Evolutionary conservation across 2,113 vertebrate species (phyloP).

Genomic region (Alethe diademata): DNA sequence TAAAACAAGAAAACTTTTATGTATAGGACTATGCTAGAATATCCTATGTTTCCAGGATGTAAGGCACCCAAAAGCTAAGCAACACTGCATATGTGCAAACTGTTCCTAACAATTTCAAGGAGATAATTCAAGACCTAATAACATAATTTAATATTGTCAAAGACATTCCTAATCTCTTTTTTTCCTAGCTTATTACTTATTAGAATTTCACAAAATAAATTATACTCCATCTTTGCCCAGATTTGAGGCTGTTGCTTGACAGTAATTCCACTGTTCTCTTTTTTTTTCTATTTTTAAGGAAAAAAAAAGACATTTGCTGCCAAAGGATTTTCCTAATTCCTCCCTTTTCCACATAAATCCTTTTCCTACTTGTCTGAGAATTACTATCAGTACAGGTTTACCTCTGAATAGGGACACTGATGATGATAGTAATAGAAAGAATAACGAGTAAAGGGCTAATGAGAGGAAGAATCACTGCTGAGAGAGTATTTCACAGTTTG

Average conservation of each 20-base stretch:
- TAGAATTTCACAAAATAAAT: not conserved
- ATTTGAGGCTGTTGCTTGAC: not conserved
- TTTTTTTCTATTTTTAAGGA: not conserved
- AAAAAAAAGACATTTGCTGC: not conserved
- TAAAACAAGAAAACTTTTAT: not conserved
- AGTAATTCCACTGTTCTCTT: not conserved
- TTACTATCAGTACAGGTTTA: not conserved
- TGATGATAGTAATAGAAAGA: not conserved
- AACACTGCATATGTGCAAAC: not conserved
- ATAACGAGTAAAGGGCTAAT: not conserved
- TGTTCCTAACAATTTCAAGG: not conserved
- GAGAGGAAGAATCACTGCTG: not conserved
- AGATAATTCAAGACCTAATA: not conserved
- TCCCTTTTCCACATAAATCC: not conserved
- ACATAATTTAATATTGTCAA: not conserved
- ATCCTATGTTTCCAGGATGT: not conserved
- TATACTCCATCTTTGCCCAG: not conserved
- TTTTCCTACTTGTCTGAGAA: not conserved
- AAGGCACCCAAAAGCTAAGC: not conserved
- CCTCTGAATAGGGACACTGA: not conserved
- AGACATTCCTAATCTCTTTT: not conserved
- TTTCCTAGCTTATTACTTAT: not conserved
- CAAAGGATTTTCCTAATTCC: not conserved
- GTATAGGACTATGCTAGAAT: not conserved
- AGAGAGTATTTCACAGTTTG: not conserved